Base-by-base conservation (phyloP, 1,140 invertebrate genomes). In the Macrosteles quadrilineatus region DNA sequence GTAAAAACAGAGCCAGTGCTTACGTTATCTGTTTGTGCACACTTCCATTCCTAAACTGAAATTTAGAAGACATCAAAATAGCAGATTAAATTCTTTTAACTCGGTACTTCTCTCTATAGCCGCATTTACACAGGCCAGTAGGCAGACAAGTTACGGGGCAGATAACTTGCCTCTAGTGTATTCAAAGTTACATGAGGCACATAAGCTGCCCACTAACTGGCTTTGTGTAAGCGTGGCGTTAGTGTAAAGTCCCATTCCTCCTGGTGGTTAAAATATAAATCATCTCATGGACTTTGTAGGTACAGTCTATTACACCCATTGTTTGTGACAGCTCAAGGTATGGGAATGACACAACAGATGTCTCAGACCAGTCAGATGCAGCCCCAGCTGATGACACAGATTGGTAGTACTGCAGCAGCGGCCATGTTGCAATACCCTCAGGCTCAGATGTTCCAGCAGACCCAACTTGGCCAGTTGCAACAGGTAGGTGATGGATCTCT, bases 381-480 rank as follows among this genome's bases (percentile, higher is more conserved):
- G 50, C 45, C 29, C 32, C 23, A 55, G 23, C 1, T 59, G 21
- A 68, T 68, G 67, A 32, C 45, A n/a, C 45, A 47, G 21, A 25
- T 59, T n/a, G 55, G 55, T 6, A 27, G 9, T 25, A 27, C 23
- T 59, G 25, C 55, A 25, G 62, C 59, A 19, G 71, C 71, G 21
- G 21, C 62, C 30, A 32, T 73, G 53, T 59, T 73, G 27, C 68
- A 70, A 36, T 73, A 73, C 29, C 72, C 72, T 55, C 72, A 70
- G 50, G 68, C 68, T 36, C 72, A 73, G 43, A 69, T 73, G n/a
- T 73, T 73, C 45, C 72, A 73, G 45, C 67, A 68, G 30, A 31
- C 50, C 32, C 67, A 68, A 27, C 9, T 70, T 1, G 59, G 67
- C 12, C 71, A 72, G 47, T 30, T 70, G 27, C 62, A 65, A 43